Percentiles rank a stretch among this genome's conserved stretches.
phyloP scores from a whole-genome alignment of 2,797 vertebrate genomes.

The Anas flavirostris region DNA sequence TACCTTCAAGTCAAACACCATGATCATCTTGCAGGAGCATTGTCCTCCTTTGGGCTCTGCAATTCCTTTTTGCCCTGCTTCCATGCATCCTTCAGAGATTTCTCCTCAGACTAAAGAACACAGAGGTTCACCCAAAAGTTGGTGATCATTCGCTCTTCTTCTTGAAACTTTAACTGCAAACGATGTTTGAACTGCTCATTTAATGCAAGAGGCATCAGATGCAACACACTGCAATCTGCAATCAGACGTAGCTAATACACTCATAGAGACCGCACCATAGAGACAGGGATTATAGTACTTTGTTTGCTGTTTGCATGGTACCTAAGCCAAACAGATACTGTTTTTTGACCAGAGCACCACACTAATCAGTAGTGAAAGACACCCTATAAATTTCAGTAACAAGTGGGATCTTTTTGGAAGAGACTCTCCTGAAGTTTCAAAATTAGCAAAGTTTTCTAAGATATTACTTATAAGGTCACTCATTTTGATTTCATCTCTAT shows the following conservation, averaged over 20 bases:
- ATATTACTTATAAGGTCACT: neutral
- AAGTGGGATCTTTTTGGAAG: too few species aligned
- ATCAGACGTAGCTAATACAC: too few species aligned
- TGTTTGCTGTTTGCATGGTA: neutral
- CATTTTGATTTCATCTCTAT: neutral
- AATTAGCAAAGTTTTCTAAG: neutral
- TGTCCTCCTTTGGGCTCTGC: neutral
- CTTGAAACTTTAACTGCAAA: neutral
- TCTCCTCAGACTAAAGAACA: neutral
- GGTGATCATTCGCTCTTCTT: neutral
- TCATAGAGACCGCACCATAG: neutral
- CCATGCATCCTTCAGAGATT: neutral
- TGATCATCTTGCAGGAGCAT: neutral
- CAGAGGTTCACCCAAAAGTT: neutral
- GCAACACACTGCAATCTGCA: neutral
- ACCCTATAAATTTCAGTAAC: neutral
- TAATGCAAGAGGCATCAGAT: neutral
- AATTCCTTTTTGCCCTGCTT: neutral
- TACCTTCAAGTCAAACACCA: neutral
- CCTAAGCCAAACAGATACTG: neutral
- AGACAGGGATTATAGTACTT: neutral
- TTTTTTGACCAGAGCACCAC: neutral
- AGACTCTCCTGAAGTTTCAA: neutral
- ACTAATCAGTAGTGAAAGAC: neutral
- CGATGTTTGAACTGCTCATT: neutral